phyloP scores from a whole-genome alignment of 2,113 vertebrate genomes.

The Bostrychus sinensis region DNA sequence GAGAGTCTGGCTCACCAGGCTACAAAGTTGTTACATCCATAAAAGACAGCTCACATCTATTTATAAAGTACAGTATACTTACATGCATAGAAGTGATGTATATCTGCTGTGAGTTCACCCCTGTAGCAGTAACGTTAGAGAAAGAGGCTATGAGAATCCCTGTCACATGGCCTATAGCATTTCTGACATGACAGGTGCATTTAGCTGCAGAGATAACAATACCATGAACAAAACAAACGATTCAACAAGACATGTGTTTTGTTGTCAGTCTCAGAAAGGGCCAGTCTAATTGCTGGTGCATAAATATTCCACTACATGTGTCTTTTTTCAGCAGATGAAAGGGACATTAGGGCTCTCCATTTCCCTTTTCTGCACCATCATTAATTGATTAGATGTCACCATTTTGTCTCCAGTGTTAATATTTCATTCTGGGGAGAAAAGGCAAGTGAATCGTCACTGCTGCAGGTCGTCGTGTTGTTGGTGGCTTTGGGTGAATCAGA shows the following conservation, averaged over 20 bases:
- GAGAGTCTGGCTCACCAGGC: no score
- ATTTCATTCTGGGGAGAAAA: slow-evolving; percentile 52
- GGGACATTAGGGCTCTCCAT: slow-evolving; percentile 64
- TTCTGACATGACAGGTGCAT: neutral
- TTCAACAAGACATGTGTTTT: slow-evolving; percentile 10
- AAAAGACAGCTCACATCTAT: no score
- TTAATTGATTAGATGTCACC: slow-evolving; percentile 71
- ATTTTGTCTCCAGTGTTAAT: slow-evolving; percentile 65
- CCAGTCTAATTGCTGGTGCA: slow-evolving; percentile 46
- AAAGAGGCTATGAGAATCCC: neutral
- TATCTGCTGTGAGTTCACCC: no score
- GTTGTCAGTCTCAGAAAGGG: slow-evolving; percentile 21
- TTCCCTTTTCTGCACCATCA: slow-evolving; percentile 66
- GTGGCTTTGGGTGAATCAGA: slow-evolving; percentile 32
- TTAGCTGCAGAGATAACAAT: slow-evolving; percentile 7
- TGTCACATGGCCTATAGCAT: neutral
- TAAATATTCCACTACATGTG: slow-evolving; percentile 60
- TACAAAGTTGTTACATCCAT: no score
- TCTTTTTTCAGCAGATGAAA: slow-evolving; percentile 47
- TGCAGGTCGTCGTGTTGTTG: slow-evolving; percentile 44
- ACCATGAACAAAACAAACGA: neutral
- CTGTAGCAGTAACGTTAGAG: neutral
- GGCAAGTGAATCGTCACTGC: slow-evolving; percentile 38
- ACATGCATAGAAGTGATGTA: neutral
- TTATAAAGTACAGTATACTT: no score